phyloP scores from a whole-genome alignment of 1,140 invertebrate species.

The Olivierus martensii region DNA sequence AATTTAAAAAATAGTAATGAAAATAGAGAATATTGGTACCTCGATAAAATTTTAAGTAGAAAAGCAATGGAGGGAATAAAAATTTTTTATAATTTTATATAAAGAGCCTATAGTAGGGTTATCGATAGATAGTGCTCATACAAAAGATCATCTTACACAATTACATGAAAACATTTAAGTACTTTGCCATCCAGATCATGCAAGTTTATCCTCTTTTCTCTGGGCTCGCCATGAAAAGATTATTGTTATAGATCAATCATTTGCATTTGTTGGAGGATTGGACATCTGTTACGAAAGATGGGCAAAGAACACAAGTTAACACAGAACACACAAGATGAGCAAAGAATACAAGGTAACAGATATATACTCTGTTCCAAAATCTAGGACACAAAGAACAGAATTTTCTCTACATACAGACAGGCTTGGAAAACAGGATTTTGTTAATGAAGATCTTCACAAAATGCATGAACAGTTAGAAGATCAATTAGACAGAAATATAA shows the following conservation, averaged over 20 bases:
- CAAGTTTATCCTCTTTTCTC: slow-evolving; percentile 56
- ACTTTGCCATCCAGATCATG: neutral
- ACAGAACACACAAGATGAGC: too few relatives aligned
- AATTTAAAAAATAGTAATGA: slow-evolving; percentile 74
- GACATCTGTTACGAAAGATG: slow-evolving; percentile 82
- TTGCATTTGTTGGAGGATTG: slow-evolving; percentile 88
- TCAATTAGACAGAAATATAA: slow-evolving; percentile 63
- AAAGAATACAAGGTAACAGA: slow-evolving; percentile 50
- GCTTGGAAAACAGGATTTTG: slow-evolving; percentile 98
- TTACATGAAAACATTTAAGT: slow-evolving; percentile 78
- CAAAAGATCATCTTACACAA: slow-evolving; percentile 63
- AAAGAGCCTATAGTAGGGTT: slow-evolving; percentile 93
- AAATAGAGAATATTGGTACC: slow-evolving; percentile 63
- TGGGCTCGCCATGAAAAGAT: slow-evolving; percentile 99
- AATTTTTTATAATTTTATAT: slow-evolving; percentile 82
- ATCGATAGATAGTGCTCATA: slow-evolving; percentile 87
- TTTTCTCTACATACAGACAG: too few relatives aligned
- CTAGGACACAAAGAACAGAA: too few relatives aligned
- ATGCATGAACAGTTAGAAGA: slow-evolving; percentile 74
- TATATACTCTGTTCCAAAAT: too few relatives aligned
- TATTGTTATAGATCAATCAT: slow-evolving; percentile 82
- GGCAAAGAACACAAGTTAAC: slow-evolving; percentile 47
- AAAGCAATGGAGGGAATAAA: slow-evolving; percentile 86
- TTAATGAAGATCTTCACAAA: slow-evolving; percentile 90
- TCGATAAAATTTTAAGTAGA: slow-evolving; percentile 67